Evolutionary conservation across 1,140 invertebrate genomes (phyloP).

Genomic region (Drosophila pseudoananassae): DNA sequence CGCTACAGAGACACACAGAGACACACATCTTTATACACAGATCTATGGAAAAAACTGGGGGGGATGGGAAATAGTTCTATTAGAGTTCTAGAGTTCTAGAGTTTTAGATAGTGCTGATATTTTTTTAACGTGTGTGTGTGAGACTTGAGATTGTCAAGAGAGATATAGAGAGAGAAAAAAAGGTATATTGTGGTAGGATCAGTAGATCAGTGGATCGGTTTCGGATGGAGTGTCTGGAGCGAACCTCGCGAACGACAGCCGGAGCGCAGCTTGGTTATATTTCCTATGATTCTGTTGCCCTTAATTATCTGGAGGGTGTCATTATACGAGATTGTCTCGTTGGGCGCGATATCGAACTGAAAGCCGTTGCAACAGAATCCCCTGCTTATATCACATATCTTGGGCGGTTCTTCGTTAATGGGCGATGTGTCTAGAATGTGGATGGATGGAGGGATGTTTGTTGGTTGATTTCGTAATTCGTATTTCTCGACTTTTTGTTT

Average conservation of each 20-base stretch:
- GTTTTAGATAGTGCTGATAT: constrained; percentile 11
- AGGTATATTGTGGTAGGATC: constrained; percentile 15
- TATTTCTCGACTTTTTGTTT: constrained; percentile 17
- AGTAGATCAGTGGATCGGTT: constrained; percentile 21
- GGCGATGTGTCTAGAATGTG: constrained; percentile 82
- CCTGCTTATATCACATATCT: constrained; percentile 67
- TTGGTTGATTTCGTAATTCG: constrained; percentile 38
- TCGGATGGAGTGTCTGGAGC: constrained; percentile 48
- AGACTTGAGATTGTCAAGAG: not conserved
- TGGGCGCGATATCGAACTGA: constrained; percentile 75
- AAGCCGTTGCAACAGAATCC: constrained; percentile 77
- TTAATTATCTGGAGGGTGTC: constrained; percentile 72
- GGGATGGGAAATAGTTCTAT: not conserved
- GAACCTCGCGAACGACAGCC: constrained; percentile 80
- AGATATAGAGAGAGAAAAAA: not conserved
- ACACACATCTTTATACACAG: constrained; percentile 24
- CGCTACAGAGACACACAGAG: constrained; percentile 30
- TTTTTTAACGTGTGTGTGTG: constrained; percentile 13
- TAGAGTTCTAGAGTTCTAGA: constrained; percentile 10
- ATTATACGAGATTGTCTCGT: constrained; percentile 79
- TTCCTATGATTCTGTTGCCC: constrained; percentile 78
- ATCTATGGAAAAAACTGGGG: constrained; percentile 23
- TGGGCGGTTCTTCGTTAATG: constrained; percentile 75
- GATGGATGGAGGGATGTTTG: constrained; percentile 69
- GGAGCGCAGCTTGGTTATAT: constrained; percentile 73